Percentiles rank a stretch among this genome's conserved stretches.
These are phyloP conservation scores for Falco novaeseelandiae DNA, from an alignment of 2,797 vertebrate species.

Conservation along the genomic window DNA sequence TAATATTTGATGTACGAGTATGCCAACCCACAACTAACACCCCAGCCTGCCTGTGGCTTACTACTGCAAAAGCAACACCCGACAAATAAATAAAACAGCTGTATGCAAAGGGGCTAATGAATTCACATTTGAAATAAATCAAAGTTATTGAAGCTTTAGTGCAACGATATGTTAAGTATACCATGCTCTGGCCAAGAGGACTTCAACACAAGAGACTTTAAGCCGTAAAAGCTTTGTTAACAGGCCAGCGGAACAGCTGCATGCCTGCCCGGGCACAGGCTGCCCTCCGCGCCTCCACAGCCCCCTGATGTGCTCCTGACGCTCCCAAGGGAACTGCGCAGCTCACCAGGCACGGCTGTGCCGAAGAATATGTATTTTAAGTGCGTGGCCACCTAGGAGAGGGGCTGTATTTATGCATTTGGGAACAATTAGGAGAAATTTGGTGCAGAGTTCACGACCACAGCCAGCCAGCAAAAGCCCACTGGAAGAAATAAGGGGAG, in stretches of 20 bases:
- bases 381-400: rapidly evolving
- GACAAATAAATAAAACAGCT: background rate
- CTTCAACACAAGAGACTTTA: background rate
- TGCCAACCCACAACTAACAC: background rate
- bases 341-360: rapidly evolving
- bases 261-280: rapidly evolving
- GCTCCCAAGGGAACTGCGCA: background rate
- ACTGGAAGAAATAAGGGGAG: rapidly evolving
- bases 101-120: background rate
- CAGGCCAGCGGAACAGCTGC: rapidly evolving
- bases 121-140: background rate
- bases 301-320: rapidly evolving
- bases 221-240: background rate
- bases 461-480: background rate
- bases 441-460: background rate
- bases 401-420: background rate
- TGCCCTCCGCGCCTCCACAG: background rate
- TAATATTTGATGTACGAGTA: background rate
- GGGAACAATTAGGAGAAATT: background rate
- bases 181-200: background rate
- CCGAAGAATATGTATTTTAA: rapidly evolving
- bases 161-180: background rate
- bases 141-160: background rate
- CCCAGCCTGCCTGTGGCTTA: background rate
- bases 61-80: background rate